These are phyloP conservation scores for Oscarella lobularis DNA, from an alignment of 37 sponge, comb jelly and placozoan genomes.

Conservation along the genomic window DNA sequence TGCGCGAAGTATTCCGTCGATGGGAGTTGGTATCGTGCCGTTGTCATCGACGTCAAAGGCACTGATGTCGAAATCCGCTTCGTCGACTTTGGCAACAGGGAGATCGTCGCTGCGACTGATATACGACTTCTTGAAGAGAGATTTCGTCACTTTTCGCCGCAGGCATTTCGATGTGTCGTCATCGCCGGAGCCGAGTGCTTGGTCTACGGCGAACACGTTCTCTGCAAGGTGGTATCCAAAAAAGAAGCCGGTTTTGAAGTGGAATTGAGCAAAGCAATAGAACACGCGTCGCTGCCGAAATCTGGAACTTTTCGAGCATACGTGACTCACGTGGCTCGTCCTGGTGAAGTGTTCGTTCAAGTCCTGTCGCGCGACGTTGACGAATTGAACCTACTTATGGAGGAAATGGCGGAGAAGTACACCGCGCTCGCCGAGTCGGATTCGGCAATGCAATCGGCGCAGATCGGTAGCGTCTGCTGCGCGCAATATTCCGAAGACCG, in stretches of 20 bases:
- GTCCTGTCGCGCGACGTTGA: not conserved
- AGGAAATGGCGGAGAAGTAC: not conserved
- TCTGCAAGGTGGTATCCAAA: too few species aligned
- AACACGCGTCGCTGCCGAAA: too few species aligned
- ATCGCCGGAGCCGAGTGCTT: too few species aligned
- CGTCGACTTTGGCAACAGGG: slow-evolving; percentile 67
- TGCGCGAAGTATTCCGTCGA: slow-evolving; percentile 32
- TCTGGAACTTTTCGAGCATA: not conserved
- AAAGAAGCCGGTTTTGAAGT: too few species aligned
- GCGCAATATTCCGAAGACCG: not conserved
- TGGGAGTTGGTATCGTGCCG: slow-evolving; percentile 43
- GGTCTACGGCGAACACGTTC: too few species aligned
- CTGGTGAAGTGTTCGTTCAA: not conserved
- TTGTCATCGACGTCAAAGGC: slow-evolving; percentile 5
- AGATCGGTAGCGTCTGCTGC: not conserved
- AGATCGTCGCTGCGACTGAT: slow-evolving; percentile 5
- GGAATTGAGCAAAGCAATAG: too few species aligned
- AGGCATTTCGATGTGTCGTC: not conserved
- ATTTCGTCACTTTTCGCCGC: not conserved
- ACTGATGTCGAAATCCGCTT: slow-evolving; percentile 14
- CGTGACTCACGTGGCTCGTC: not conserved
- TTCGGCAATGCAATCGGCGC: not conserved
- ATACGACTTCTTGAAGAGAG: slow-evolving; percentile 13
- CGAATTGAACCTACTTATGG: not conserved
- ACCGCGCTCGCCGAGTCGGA: not conserved